Conservation (phyloP, 2,113 vertebrate species). For the Lasiurus cinereus region DNA sequence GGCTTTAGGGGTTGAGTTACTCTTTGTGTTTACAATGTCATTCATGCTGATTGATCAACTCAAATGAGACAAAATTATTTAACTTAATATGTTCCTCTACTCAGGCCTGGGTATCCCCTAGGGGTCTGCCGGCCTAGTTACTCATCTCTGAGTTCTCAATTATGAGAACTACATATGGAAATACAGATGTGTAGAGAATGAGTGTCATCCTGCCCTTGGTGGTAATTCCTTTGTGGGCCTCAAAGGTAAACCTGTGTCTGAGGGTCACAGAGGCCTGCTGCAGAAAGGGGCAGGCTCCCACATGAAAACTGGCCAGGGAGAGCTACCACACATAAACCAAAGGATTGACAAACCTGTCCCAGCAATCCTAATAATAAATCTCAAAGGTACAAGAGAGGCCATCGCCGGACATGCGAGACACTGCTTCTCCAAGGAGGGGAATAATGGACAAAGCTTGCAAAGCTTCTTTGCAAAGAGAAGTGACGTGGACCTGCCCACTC, state of each 20-base stretch:
- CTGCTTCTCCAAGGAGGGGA: background rate
- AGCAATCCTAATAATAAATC: background rate
- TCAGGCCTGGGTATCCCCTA: background rate
- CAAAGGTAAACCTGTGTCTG: background rate
- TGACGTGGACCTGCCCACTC: background rate
- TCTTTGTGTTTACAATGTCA: background rate
- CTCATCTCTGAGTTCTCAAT: background rate
- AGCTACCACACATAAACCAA: background rate
- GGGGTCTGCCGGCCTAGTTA: background rate
- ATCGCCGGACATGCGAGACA: too few relatives aligned
- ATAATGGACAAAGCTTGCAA: background rate
- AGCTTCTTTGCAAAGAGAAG: background rate
- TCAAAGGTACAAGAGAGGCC: conserved; percentile 4
- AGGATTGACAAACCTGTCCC: background rate
- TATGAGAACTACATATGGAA: background rate
- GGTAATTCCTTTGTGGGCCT: background rate
- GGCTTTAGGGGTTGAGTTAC: background rate
- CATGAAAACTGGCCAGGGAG: background rate
- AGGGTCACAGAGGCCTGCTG: background rate
- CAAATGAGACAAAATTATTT: conserved; percentile 1
- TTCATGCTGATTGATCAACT: conserved; percentile 2
- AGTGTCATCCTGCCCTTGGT: background rate
- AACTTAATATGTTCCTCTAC: background rate
- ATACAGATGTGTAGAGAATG: background rate
- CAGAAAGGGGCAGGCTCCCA: background rate